Base-by-base conservation (phyloP, 2,888 invertebrate species). In the Cephus spinipes region DNA sequence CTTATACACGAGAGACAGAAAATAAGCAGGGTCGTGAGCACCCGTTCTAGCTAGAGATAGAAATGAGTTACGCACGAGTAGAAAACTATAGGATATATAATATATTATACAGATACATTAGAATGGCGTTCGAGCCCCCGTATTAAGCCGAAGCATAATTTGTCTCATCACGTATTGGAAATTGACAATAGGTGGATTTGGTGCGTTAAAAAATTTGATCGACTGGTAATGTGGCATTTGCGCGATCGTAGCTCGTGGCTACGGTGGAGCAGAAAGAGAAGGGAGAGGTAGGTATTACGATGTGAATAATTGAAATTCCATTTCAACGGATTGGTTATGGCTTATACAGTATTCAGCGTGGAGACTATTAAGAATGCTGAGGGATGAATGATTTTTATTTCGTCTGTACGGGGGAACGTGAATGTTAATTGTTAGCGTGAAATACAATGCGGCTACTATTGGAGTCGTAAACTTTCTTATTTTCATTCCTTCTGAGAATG, bases 21-120 rank as follows among this genome's bases (percentile, higher is more conserved):
- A 68, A 68, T 32, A 76, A 75, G 32, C 75, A 69, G 71, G 30
- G 69, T 40, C 68, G 68, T 55, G 68, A 40, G 68, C 74, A 74
- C n/a, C 73, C 68, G 34, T 71, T 12, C 68, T 77, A 80, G 80
- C 77, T 77, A 79, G 36, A 75, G 76, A 77, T 55, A 75, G 75
- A 76, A 80, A 68, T 36, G 76, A 34, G 55, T 55, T 23, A 55
- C 55, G 55, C 55, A 55, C 23, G 55, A 55, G 23, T 23, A 55
- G 55, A 23, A 55, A 55, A 23, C 3, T 55, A 55, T 55, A 23
- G 23, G 0, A 55, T 55, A 36, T 36, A 12, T 4, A 12, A 36
- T 36, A 36, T 15, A 36, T 36, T 36, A 36, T 15, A 36, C 4
- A 23, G 55, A 23, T 23, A 23, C 9, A 23, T 55, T 55, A 55